phyloP scores from a whole-genome alignment of 2,888 invertebrate genomes.

The Beris chalybata region DNA sequence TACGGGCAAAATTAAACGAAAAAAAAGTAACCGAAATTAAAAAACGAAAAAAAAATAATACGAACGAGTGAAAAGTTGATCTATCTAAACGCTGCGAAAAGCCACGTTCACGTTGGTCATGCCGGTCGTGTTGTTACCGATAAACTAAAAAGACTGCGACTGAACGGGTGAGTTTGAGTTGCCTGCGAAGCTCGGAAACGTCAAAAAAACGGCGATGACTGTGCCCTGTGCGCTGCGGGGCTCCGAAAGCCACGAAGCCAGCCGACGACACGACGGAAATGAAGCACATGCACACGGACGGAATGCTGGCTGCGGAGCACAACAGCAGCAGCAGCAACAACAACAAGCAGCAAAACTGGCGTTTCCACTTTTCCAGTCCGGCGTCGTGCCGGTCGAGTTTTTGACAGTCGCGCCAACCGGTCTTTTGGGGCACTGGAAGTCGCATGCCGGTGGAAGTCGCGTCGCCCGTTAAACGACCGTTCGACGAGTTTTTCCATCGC shows the following conservation, averaged over 20 bases:
- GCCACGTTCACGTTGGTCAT: neutral
- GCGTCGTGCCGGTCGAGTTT: too few relatives aligned
- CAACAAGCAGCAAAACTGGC: too few relatives aligned
- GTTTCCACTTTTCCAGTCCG: too few relatives aligned
- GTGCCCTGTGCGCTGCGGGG: too few relatives aligned
- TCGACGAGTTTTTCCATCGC: too few relatives aligned
- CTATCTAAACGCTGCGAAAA: neutral
- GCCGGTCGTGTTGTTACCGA: slow-evolving; percentile 9
- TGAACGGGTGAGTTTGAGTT: neutral
- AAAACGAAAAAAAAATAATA: neutral
- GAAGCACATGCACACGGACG: neutral
- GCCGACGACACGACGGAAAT: neutral
- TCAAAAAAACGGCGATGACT: too few relatives aligned
- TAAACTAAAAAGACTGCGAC: neutral
- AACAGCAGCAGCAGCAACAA: neutral
- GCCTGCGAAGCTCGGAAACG: neutral
- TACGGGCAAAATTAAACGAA: neutral
- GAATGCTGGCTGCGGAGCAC: neutral
- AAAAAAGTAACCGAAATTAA: too few relatives aligned
- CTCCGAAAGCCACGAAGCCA: too few relatives aligned
- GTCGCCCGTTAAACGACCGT: too few relatives aligned
- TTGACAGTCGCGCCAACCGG: too few relatives aligned
- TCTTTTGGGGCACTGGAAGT: too few relatives aligned
- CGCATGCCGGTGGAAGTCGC: too few relatives aligned
- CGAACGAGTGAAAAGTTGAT: neutral